Conservation (phyloP, 2,888 invertebrate species). For the Prosopocoilus inquinatus region DNA sequence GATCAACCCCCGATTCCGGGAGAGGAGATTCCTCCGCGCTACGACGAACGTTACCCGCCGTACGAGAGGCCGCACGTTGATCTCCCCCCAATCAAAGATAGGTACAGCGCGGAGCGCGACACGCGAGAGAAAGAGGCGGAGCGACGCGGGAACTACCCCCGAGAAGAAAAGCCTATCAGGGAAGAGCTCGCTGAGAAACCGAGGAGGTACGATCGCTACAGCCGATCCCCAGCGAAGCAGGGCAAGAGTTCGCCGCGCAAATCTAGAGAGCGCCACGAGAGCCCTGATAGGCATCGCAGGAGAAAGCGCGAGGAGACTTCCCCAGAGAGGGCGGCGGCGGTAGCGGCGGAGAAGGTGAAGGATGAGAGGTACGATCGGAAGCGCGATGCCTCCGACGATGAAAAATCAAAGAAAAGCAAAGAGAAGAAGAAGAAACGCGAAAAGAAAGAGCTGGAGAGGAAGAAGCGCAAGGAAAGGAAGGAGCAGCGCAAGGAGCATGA, state of each 20-base stretch:
- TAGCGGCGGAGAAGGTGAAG: no score
- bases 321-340: conserved; percentile 39
- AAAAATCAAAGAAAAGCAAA: conserved; percentile 47
- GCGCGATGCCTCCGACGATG: conserved; percentile 44
- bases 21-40: conserved; percentile 57
- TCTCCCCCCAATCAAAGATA: not conserved
- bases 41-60: conserved; percentile 41
- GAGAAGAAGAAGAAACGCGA: conserved; percentile 58
- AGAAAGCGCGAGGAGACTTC: conserved; percentile 41
- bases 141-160: conserved; percentile 38
- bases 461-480: conserved; percentile 50
- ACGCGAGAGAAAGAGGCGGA: conserved; percentile 51
- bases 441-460: conserved; percentile 52
- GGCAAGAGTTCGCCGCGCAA: conserved; percentile 9
- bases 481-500: conserved; percentile 42
- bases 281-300: conserved; percentile 44
- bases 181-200: conserved; percentile 10
- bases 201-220: conserved; percentile 13
- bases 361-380: conserved; percentile 40
- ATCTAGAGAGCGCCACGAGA: conserved; percentile 29
- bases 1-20: conserved; percentile 64
- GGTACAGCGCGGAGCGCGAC: conserved; percentile 9
- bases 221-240: conserved; percentile 11
- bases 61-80: conserved; percentile 5
- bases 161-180: conserved; percentile 21